Percentiles rank a stretch among this genome's conserved stretches.
Conservation (phyloP, 2,888 invertebrate species). For the Meta bourneti region DNA sequence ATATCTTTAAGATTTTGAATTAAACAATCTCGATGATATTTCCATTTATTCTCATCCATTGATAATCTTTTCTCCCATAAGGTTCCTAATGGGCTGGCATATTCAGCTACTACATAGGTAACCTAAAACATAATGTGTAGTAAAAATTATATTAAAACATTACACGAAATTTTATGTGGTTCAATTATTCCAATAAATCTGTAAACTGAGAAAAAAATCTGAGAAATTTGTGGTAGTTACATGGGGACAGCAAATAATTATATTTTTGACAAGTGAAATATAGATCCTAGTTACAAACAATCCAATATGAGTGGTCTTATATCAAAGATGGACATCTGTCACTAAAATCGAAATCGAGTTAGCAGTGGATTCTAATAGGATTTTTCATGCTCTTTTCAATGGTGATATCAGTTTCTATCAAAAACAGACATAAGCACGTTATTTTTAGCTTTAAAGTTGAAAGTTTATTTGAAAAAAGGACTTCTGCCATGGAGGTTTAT, state of each 20-base stretch:
- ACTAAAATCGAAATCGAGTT: too few relatives aligned
- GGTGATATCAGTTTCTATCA: too few relatives aligned
- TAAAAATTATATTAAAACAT: not conserved
- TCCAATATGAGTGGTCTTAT: too few relatives aligned
- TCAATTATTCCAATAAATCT: not conserved
- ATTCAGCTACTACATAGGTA: conserved; percentile 30
- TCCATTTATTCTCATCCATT: conserved; percentile 1
- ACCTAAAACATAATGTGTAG: not conserved
- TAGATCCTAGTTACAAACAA: too few relatives aligned
- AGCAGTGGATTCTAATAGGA: too few relatives aligned
- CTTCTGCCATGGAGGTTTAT: too few relatives aligned
- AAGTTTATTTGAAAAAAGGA: too few relatives aligned
- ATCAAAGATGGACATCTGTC: too few relatives aligned
- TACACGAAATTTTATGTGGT: not conserved
- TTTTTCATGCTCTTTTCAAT: too few relatives aligned
- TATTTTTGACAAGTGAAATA: too few relatives aligned
- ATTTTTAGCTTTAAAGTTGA: too few relatives aligned
- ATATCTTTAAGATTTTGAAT: conserved; percentile 15
- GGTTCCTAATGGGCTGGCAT: conserved; percentile 43
- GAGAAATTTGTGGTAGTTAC: not conserved
- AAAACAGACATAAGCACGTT: too few relatives aligned
- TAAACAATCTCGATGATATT: conserved; percentile 46
- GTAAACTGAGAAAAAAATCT: not conserved
- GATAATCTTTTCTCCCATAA: not conserved
- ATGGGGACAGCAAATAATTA: not conserved